Base-by-base conservation (phyloP, 2,797 vertebrate genomes). In the Tangara arthus region DNA sequence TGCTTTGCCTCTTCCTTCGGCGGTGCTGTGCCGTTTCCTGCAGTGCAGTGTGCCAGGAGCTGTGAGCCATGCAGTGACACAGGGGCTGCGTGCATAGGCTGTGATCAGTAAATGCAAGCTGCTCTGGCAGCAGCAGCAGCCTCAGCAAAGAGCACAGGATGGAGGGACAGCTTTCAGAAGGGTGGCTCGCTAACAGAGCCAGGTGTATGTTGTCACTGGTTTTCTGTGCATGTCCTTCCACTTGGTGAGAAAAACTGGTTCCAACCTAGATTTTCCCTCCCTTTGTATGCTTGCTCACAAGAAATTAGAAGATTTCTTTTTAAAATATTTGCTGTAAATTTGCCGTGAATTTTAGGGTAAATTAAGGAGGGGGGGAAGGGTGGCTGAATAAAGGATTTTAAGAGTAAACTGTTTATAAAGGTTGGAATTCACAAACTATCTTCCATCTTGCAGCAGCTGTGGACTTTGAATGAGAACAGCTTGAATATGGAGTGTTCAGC, bases 91-190 rank as follows among this genome's bases (percentile, higher is more conserved):
- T 47, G 66, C 56, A 1, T 3, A 10, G 69, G 15, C 59, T 79
- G 64, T 22, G 41, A 70, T 34, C 9, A 9, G 26, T 30, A 76
- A 64, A 50, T 27, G 50, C 41, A 16, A 41, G 41, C 91, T 89
- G 64, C 44, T 93, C 65, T 30, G 79, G 86, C 39, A 41, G 39
- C 86, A 55, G 86, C 68, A 87, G 83, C 60, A 78, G 70, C 75
- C 78, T 87, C 37, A 27, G 53, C 87, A 70, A 73, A 73, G 64
- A 69, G 44, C 49, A 44, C 35, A 0, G 30, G 50, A 22, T 27
- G 73, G 81, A 53, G 61, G n/a, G 72, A 28, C 34, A 64, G 41
- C 32, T 78, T 78, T 72, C 50, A 26, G 59, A 18, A 34, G 76
- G 50, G 76, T 78, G 72, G 55, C 76, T 90, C 55, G 4, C 61